Evolutionary conservation across 2,888 invertebrate genomes (phyloP).

Genomic region (Hanleya hanleyi): DNA sequence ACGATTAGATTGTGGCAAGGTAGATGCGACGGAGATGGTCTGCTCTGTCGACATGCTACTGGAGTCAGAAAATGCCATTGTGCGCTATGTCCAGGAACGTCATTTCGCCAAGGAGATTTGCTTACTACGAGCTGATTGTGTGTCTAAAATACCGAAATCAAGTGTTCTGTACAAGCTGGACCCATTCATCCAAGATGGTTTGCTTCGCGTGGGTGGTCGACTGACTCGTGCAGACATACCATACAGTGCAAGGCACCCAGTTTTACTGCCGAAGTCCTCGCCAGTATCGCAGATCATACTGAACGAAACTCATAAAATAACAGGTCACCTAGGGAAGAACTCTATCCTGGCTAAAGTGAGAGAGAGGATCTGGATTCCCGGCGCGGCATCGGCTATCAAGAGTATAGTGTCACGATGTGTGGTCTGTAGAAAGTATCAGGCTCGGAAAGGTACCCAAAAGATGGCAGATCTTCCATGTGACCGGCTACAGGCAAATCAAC

Average conservation of each 20-base stretch:
- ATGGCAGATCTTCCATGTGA: conserved; percentile 33
- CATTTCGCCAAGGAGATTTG: neutral
- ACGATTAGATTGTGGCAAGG: neutral
- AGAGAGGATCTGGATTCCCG: conserved; percentile 17
- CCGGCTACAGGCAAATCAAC: conserved; percentile 8
- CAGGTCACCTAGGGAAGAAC: too few relatives aligned
- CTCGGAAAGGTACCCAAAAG: conserved; percentile 5
- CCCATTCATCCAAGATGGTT: neutral
- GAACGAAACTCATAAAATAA: neutral
- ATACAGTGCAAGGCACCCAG: neutral
- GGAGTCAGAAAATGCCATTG: neutral
- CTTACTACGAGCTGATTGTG: neutral
- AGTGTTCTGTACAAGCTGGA: neutral
- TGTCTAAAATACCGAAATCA: neutral
- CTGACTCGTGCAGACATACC: too few relatives aligned
- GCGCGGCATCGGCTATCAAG: neutral
- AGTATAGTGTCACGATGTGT: too few relatives aligned
- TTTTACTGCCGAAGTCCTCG: neutral
- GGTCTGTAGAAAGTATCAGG: conserved; percentile 21
- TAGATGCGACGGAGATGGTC: neutral
- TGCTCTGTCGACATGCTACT: too few relatives aligned
- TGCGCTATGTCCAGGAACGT: neutral
- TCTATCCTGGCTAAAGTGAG: too few relatives aligned
- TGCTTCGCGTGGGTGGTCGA: neutral
- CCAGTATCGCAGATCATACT: neutral